Evolutionary conservation across 2,113 vertebrate species (phyloP), one percentile per base, ranked within the genome.

Genomic region (Sturnira hondurensis): DNA sequence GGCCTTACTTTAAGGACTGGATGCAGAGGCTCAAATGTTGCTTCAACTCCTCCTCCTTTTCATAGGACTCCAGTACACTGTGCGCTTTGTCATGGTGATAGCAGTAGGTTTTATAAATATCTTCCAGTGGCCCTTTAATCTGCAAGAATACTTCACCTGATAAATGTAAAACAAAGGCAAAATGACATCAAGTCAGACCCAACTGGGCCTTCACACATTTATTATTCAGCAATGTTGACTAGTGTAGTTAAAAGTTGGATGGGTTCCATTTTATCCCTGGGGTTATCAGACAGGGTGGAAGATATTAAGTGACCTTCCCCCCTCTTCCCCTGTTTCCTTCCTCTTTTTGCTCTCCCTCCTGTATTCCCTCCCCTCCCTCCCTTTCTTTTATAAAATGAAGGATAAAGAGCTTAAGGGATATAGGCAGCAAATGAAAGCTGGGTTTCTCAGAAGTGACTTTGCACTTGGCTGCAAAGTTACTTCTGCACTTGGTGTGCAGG

Each of bases 71-170:
- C 68, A 99, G 98, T 38, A 99, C 97, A 84, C 97, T 96, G 91
- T 99, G 99, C 0, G 99, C 99, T 50, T 99, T 99, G 28, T 99
- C 99, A 0, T 99, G 99, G 83, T 99, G 99, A 97, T 99, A 99
- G 98, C 99, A 99, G 97, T 99, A 99, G 97, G 99, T 98, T 98
- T 99, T 99, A 98, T 99, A 99, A 15, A 99, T 98, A 17, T 99
- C 99, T 98, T 99, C 99, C 96, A 99, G 95, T 17, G 98, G 98
- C 90, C 98, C 98, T 98, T 99, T 99, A 87, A 99, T 98, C 97
- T 99, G 99, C 98, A 99, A 98, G 98, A 99, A 99, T 58, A 99
- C 99, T 73, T 99, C 98, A 90, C 99, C 99, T 99, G 97, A 96
- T 93, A 97, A 95, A 98, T 22, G 24, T 43, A 95, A 96, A 94